These are phyloP conservation scores for Lagenorhynchus albirostris DNA, from an alignment of 2,113 vertebrate species.

Conservation along the genomic window DNA sequence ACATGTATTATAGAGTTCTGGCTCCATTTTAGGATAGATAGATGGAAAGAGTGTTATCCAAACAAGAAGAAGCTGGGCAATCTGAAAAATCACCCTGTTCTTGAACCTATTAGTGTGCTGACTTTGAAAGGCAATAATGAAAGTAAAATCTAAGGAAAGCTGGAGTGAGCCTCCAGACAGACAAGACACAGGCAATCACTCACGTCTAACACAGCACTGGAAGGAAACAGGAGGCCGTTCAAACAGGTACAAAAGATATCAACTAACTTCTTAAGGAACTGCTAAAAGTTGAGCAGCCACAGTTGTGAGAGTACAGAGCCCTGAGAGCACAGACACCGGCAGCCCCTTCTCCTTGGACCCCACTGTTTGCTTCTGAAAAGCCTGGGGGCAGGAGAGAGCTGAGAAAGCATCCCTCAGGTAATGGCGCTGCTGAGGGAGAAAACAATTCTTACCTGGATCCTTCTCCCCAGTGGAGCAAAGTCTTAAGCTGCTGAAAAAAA, in stretches of 20 bases:
- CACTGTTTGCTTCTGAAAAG: background rate
- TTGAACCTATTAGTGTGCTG: background rate
- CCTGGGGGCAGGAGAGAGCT: background rate
- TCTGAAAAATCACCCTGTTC: background rate
- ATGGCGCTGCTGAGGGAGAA: background rate
- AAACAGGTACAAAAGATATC: background rate
- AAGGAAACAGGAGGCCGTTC: background rate
- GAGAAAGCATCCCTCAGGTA: background rate
- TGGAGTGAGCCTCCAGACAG: background rate
- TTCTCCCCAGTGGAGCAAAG: background rate
- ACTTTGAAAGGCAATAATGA: background rate
- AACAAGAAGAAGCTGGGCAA: background rate
- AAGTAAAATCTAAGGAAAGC: background rate
- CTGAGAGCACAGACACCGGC: background rate
- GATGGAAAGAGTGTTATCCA: background rate
- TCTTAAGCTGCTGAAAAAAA: background rate
- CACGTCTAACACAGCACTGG: background rate
- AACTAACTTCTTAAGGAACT: background rate
- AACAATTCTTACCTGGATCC: background rate
- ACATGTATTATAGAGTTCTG: fast-evolving
- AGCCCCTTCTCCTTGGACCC: background rate
- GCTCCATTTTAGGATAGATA: background rate
- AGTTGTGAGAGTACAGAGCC: background rate
- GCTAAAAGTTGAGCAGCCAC: background rate
- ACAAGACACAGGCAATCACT: background rate